phyloP scores from a whole-genome alignment of 2,797 vertebrate genomes.

The Philypnodon macrostomus region DNA sequence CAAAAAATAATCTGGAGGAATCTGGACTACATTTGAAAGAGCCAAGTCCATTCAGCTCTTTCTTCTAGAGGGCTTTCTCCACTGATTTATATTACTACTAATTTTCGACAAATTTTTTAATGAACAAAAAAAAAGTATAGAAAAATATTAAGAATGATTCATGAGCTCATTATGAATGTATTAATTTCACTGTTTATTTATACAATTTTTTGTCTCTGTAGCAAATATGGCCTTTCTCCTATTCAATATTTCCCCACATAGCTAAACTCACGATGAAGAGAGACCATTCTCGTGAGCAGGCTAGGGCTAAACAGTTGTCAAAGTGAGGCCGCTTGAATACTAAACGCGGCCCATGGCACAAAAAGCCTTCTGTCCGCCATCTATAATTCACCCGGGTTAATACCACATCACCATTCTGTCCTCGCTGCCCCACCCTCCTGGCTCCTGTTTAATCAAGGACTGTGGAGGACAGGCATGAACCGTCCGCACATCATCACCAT shows the following conservation, averaged over 20 bases:
- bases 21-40: no score
- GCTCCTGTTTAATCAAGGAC: constrained; percentile 65
- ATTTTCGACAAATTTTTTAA: no score
- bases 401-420: constrained; percentile 45
- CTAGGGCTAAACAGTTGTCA: constrained; percentile 49
- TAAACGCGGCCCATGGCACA: constrained; percentile 55
- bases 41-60: no score
- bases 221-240: no score
- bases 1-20: no score
- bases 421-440: constrained; percentile 48
- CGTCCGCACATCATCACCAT: constrained; percentile 37
- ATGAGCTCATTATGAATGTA: no score
- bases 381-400: constrained; percentile 49
- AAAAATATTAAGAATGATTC: no score
- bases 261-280: constrained; percentile 35
- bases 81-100: no score
- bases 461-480: constrained; percentile 60
- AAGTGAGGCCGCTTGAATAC: constrained; percentile 53
- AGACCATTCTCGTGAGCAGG: constrained; percentile 29
- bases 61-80: no score
- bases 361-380: constrained; percentile 51
- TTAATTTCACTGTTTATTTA: no score
- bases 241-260: constrained; percentile 44
- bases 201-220: no score
- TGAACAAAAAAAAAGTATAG: no score